A percentile compares a stretch with the other conserved stretches of the same genome.
phyloP scores from a whole-genome alignment of 1,140 invertebrate species.

The Eupeodes corollae region DNA sequence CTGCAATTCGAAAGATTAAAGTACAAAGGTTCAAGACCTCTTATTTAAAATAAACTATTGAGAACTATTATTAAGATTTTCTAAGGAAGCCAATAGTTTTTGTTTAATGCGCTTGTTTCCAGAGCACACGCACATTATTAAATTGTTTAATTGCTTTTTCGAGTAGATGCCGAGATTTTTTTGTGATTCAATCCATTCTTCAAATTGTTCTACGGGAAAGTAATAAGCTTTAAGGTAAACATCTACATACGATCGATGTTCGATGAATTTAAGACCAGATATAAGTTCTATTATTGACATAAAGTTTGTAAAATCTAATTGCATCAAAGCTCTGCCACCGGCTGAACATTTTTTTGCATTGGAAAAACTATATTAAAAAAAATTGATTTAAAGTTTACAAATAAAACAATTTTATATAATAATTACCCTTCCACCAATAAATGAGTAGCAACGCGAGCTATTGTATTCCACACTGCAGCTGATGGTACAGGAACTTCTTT shows the following conservation, averaged over 20 bases:
- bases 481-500: conserved; percentile 55
- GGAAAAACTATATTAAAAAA: conserved; percentile 54
- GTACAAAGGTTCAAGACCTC: no score
- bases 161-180: conserved; percentile 65
- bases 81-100: conserved; percentile 59
- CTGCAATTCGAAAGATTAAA: no score
- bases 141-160: conserved; percentile 67
- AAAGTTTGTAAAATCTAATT: conserved; percentile 93
- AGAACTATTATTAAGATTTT: conserved; percentile 30
- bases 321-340: conserved; percentile 92
- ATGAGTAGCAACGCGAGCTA: conserved; percentile 70
- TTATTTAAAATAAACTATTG: neutral
- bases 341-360: conserved; percentile 89
- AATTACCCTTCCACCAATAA: conserved; percentile 83
- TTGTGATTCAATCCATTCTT: conserved; percentile 79
- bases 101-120: conserved; percentile 79
- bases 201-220: conserved; percentile 73
- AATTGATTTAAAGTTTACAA: neutral
- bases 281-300: conserved; percentile 82
- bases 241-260: conserved; percentile 84
- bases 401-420: conserved; percentile 3
- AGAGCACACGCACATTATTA: conserved; percentile 78
- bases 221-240: conserved; percentile 95
- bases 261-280: conserved; percentile 68
- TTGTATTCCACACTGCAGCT: conserved; percentile 74